Conservation (phyloP, 2,113 vertebrate species). For the Etheostoma cragini region DNA sequence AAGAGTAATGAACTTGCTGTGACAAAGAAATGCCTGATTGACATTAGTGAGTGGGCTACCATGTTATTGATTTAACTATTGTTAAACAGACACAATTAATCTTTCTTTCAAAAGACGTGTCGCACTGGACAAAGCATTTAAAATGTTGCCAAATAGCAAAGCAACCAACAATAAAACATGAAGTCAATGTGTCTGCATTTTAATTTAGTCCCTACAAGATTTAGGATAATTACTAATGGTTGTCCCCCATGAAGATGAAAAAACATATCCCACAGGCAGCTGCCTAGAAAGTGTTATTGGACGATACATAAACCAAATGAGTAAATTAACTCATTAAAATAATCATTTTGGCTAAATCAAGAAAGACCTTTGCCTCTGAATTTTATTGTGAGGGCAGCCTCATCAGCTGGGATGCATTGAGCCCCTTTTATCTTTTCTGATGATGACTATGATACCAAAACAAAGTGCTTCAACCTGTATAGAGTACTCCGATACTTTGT, state of each 20-base stretch:
- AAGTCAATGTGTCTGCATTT: slow-evolving; percentile 24
- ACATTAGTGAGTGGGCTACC: slow-evolving; percentile 11
- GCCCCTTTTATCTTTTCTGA: not conserved
- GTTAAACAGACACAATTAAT: slow-evolving; percentile 53
- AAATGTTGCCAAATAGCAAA: slow-evolving; percentile 42
- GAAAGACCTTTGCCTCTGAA: not conserved
- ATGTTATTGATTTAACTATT: slow-evolving; percentile 51
- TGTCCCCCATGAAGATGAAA: not conserved
- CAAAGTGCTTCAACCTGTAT: not conserved
- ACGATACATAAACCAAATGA: slow-evolving; percentile 7
- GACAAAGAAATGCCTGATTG: slow-evolving; percentile 33
- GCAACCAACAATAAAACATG: slow-evolving; percentile 27
- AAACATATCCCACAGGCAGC: not conserved
- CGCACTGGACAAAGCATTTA: slow-evolving; percentile 30
- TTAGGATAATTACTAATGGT: slow-evolving; percentile 5
- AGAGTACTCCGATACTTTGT: not conserved
- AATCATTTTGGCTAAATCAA: slow-evolving; percentile 10
- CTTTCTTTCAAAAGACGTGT: slow-evolving; percentile 19
- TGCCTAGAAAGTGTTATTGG: not conserved
- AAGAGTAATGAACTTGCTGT: slow-evolving; percentile 41
- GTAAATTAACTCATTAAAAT: slow-evolving; percentile 4
- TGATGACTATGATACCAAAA: not conserved
- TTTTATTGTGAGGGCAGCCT: not conserved
- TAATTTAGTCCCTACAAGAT: slow-evolving; percentile 2
- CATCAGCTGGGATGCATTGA: not conserved